phyloP scores from a whole-genome alignment of 2,113 vertebrate species.

The Mionectes macconnelli region DNA sequence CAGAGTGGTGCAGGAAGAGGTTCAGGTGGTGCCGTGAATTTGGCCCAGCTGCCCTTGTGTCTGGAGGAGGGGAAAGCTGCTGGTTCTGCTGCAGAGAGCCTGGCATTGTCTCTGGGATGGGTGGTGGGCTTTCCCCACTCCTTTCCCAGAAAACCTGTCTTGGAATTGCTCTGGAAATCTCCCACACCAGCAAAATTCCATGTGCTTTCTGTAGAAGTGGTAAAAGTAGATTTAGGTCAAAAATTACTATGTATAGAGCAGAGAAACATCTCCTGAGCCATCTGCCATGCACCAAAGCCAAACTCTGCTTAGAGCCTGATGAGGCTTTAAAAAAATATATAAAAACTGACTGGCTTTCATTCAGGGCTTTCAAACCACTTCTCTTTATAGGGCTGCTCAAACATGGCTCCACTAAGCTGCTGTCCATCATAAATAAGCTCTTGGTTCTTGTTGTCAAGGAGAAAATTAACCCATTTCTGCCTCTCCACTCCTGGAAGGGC shows the following conservation, averaged over 20 bases:
- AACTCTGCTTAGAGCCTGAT: slow-evolving; percentile 9
- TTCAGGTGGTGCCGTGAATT: not conserved
- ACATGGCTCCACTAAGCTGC: not conserved
- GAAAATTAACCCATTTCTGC: not conserved
- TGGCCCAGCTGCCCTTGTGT: not conserved
- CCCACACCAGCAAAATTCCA: not conserved
- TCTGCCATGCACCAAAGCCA: slow-evolving; percentile 51
- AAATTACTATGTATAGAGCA: slow-evolving; percentile 40
- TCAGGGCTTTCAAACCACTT: slow-evolving; percentile 18
- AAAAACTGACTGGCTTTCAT: not conserved
- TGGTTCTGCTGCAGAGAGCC: not conserved
- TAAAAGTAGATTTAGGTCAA: slow-evolving; percentile 35
- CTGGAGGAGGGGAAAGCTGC: not conserved
- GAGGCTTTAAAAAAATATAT: not conserved
- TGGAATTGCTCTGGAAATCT: not conserved
- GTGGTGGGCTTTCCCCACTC: not conserved
- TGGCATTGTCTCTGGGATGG: not conserved
- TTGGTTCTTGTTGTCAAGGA: not conserved
- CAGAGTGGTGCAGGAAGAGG: not conserved
- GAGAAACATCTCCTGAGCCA: slow-evolving; percentile 28
- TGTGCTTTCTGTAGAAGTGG: not conserved
- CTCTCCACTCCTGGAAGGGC: not conserved
- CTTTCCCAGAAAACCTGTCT: not conserved
- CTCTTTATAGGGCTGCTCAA: not conserved
- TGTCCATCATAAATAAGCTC: slow-evolving; percentile 3